These are phyloP conservation scores for Cossypha dichroa DNA, from an alignment of 2,797 vertebrate genomes.

Conservation along the genomic window DNA sequence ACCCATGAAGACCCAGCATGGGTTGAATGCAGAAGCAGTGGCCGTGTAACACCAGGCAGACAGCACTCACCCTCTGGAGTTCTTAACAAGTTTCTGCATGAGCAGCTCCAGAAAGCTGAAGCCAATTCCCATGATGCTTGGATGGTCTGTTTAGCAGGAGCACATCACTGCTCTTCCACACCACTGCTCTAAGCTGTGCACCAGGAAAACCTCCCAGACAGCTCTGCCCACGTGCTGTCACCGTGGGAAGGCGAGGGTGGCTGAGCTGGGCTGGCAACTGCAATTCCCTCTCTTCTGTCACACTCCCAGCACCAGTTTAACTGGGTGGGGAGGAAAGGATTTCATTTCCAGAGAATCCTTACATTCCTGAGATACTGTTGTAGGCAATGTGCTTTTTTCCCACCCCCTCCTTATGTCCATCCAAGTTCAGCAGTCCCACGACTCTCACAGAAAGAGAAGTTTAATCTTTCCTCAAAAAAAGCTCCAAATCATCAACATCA, in stretches of 20 bases:
- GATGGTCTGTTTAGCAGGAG: not conserved
- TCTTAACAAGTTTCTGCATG: not conserved
- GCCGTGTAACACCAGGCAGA: not conserved
- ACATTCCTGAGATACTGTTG: not conserved
- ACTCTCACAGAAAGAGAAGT: not conserved
- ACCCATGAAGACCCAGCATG: not conserved
- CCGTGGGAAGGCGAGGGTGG: not conserved
- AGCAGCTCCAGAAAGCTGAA: not conserved
- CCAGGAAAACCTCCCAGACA: not conserved
- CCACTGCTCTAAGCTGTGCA: not conserved
- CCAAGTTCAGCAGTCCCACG: not conserved
- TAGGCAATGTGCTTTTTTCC: not conserved
- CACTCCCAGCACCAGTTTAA: not conserved
- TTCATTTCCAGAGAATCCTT: not conserved
- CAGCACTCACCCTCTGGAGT: not conserved
- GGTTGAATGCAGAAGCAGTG: not conserved
- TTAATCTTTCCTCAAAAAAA: not conserved
- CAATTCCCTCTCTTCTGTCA: not conserved
- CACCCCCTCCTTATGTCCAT: not conserved
- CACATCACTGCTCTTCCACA: not conserved
- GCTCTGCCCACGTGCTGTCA: rapidly evolving
- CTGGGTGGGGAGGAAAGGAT: not conserved
- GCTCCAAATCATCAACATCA: rapidly evolving
- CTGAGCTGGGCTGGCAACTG: rapidly evolving
- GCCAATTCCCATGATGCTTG: not conserved